phyloP scores from a whole-genome alignment of 1,140 invertebrate species.

The Drosophila busckii region DNA sequence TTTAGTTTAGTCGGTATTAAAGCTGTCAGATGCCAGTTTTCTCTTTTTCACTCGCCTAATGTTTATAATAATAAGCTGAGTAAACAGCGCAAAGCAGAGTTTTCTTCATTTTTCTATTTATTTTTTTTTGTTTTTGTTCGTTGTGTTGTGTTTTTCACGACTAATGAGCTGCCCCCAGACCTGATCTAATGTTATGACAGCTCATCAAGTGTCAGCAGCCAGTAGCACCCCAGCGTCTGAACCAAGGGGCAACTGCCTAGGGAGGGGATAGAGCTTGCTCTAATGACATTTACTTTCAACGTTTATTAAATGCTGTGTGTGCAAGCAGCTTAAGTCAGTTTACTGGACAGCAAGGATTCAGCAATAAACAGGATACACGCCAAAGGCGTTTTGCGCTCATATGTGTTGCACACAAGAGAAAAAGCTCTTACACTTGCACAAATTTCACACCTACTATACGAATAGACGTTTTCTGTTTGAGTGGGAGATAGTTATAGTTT shows the following conservation, averaged over 20 bases:
- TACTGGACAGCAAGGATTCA: slow-evolving; percentile 32
- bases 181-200: slow-evolving; percentile 77
- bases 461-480: no score
- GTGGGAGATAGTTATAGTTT: neutral
- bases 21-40: slow-evolving; percentile 17
- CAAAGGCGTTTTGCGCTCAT: neutral
- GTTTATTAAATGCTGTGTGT: slow-evolving; percentile 64
- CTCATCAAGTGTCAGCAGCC: slow-evolving; percentile 76
- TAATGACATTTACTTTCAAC: slow-evolving; percentile 77
- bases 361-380: neutral
- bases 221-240: slow-evolving; percentile 23
- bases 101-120: no score
- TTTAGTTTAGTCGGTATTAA: slow-evolving; percentile 33
- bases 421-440: neutral
- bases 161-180: slow-evolving; percentile 54
- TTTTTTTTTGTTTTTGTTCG: no score
- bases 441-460: neutral
- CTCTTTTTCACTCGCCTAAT: slow-evolving; percentile 36
- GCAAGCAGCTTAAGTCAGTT: slow-evolving; percentile 66
- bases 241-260: no score
- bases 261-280: no score
- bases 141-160: slow-evolving; percentile 56
- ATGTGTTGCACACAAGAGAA: slow-evolving; percentile 9
- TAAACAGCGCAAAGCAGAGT: no score
- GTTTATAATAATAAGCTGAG: slow-evolving; percentile 69